These are phyloP conservation scores for Nebria ingens DNA, from an alignment of 1,140 invertebrate genomes.

Conservation along the genomic window DNA sequence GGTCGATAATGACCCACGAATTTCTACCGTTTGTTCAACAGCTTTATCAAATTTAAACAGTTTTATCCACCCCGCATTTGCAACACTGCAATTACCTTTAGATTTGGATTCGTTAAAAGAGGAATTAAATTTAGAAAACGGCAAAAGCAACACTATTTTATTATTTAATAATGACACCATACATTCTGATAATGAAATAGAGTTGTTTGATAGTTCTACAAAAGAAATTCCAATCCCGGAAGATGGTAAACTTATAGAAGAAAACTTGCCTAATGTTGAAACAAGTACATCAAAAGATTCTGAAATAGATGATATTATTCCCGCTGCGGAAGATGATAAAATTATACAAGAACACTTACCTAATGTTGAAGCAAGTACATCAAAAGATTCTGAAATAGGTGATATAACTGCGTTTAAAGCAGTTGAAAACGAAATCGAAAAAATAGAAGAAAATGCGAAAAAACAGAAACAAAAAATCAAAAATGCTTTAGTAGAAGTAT, in stretches of 20 bases:
- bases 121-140: neutral
- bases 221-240: neutral
- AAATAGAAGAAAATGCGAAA: neutral
- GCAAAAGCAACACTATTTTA: neutral
- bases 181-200: too few relatives aligned
- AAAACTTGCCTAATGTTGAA: neutral
- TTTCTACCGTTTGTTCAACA: neutral
- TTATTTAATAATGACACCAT: too few relatives aligned
- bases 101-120: neutral
- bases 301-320: neutral
- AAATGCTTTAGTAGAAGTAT: neutral
- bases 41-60: neutral
- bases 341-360: neutral
- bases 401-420: neutral
- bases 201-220: too few relatives aligned
- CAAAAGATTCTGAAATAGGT: too few relatives aligned
- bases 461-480: too few relatives aligned
- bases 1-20: neutral
- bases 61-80: neutral
- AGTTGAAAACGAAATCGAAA: neutral
- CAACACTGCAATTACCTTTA: neutral
- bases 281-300: neutral
- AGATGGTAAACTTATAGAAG: neutral
- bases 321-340: neutral
- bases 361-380: too few relatives aligned